Evolutionary conservation across 92 coral and sea anemone species (phyloP), one percentile per base, ranked within the genome.

Genomic region (Phenganax stokvisi): DNA sequence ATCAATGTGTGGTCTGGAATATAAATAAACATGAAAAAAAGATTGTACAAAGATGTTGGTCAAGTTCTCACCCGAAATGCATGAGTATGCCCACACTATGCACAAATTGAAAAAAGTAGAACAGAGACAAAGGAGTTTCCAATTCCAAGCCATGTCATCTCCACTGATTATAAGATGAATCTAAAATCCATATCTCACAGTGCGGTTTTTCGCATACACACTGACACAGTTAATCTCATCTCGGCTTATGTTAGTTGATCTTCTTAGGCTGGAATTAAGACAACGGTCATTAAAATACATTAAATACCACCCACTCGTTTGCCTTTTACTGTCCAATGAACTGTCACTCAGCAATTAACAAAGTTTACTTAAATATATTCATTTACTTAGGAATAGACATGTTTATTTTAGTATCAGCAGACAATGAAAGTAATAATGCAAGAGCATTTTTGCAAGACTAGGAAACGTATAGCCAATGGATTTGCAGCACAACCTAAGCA

Each of bases 221-320:
- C 10, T 37, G 70, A 10, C 6, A 30, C n/a, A 61, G 9, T 17
- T 20, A 15, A 15, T 17, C 11, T 28, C 67, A 12, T 61, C 1
- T 17, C 15, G 13, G 15, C 25, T 30, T 10, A 53, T 30, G 30
- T 64, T 64, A 64, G 47, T 37, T 64, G 16, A 68, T 68, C 73
- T 12, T 68, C 13, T 30, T 13, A 9, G 53, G 15, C 3, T n/a
- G 54, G 52, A 68, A 68, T 68, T 68, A 68, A 68, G 47, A 37
- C 53, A 5, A 68, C 52, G 73, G 9, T 12, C 73, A 68, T 68
- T 68, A 68, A 68, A 68, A 68, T 68, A 30, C 73, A 27, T 37
- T 30, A 77, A 77, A 77, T 77, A 62, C 81, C 81, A 58, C 71
- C 31, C 71, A 62, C 71, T 29, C 54, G 83, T 79, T 65, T 47